Percentiles rank a stretch among this genome's conserved stretches.
phyloP scores from a whole-genome alignment of 2,888 invertebrate species.

The Idaea aversata region DNA sequence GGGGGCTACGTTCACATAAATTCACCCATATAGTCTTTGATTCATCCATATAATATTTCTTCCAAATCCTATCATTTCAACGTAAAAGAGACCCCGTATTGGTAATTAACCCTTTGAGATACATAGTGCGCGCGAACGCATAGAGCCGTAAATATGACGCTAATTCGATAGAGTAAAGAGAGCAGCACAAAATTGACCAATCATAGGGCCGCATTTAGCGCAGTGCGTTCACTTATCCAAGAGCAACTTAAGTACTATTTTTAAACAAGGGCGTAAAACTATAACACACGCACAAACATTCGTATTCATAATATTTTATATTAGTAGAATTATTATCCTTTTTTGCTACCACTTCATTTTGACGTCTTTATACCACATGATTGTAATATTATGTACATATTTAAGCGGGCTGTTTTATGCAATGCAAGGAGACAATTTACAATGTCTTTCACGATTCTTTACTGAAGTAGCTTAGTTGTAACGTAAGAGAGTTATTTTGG shows the following conservation, averaged over 20 bases:
- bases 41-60: too few relatives aligned
- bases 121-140: too few relatives aligned
- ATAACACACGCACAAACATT: neutral
- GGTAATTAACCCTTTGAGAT: too few relatives aligned
- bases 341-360: conserved; percentile 51
- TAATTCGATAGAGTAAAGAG: too few relatives aligned
- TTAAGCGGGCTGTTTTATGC: conserved; percentile 62
- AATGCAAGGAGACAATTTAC: conserved; percentile 67
- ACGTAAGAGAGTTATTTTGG: conserved; percentile 53
- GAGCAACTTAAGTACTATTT: neutral
- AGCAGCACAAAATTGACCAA: too few relatives aligned
- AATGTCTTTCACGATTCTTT: conserved; percentile 61
- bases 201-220: too few relatives aligned
- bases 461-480: conserved; percentile 66
- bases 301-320: neutral
- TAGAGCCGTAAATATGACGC: too few relatives aligned
- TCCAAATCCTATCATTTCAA: too few relatives aligned
- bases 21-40: too few relatives aligned
- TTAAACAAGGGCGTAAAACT: neutral
- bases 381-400: conserved; percentile 75
- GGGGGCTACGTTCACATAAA: too few relatives aligned
- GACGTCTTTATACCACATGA: conserved; percentile 73
- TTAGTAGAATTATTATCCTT: conserved; percentile 8
- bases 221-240: too few relatives aligned
- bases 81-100: too few relatives aligned